Base-by-base conservation (phyloP, 1,140 invertebrate genomes). In the Aphelenchoides fujianensis region DNA sequence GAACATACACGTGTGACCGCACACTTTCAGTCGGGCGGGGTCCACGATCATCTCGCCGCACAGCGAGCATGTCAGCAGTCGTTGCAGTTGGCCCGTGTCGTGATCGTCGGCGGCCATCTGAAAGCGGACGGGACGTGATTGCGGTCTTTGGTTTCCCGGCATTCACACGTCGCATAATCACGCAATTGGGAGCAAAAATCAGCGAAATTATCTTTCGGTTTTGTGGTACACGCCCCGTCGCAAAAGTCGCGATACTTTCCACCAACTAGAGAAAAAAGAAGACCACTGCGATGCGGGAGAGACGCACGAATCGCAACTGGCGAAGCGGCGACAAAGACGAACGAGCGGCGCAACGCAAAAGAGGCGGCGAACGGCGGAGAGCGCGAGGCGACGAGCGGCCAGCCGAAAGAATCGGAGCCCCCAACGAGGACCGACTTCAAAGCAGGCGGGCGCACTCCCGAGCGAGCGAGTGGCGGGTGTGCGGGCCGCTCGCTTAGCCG, bases 1-100 rank as follows among this genome's bases (percentile, higher is more conserved):
- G 55, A 7, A 59, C 55, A 7, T 59, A 59, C 55, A 59, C 34
- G 55, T 59, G 34, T 59, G 55, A 30, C 55, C 55, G 19, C 55
- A 59, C 55, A 59, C 28, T 23, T 59, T 59, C 19, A 59, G 19
- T 19, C 55, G 55, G 12, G 34, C 55, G 5, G 55, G 55, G 34
- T 59, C 55, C 12, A 19, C 23, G 23, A 59, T 23, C 23, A 59
- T 7, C 23, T 59, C 55, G 12, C 19, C 5, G 23, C 55, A 59
- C 5, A 59, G 28, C 5, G 5, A 59, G 19, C 55, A 59, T 5
- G 7, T 19, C 5, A 59, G 55, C 5, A 59, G 55, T 32, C 5
- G 55, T 19, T 32, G 5, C 27, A 59, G 55, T 19, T 59, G 5
- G 23, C 5, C 19, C 12, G 41, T 48, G 23, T 48, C 41, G n/a